Percentiles rank a stretch among this genome's conserved stretches.
These are phyloP conservation scores for Nebria brevicollis DNA, from an alignment of 2,888 invertebrate genomes.

Conservation along the genomic window DNA sequence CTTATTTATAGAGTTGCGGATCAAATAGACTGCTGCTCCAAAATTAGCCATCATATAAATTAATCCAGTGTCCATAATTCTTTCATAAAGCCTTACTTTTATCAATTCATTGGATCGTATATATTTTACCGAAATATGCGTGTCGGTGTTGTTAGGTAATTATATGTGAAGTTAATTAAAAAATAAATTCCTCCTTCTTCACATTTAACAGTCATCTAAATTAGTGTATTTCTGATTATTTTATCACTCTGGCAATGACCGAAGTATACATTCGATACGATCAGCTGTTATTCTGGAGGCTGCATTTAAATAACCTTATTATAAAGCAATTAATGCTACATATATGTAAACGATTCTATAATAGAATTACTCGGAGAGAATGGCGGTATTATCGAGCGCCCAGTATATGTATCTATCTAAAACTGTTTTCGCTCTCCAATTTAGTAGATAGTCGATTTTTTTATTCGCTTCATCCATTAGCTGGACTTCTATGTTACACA, in stretches of 20 bases:
- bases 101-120: neutral
- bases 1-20: too few species aligned
- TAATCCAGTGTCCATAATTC: too few species aligned
- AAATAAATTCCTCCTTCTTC: conserved; percentile 41
- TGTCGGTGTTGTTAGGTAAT: conserved; percentile 4
- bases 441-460: conserved; percentile 15
- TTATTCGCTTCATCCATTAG: conserved; percentile 41
- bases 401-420: neutral
- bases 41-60: too few species aligned
- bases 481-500: conserved; percentile 16
- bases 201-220: conserved; percentile 42
- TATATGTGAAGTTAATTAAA: conserved; percentile 40
- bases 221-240: conserved; percentile 46
- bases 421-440: conserved; percentile 39
- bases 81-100: too few species aligned
- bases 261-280: conserved; percentile 23
- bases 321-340: conserved; percentile 46
- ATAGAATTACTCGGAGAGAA: conserved; percentile 39
- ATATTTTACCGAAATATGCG: conserved; percentile 4
- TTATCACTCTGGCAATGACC: conserved; percentile 22
- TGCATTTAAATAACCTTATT: conserved; percentile 46
- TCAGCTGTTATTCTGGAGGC: conserved; percentile 40
- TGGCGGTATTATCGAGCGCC: conserved; percentile 24
- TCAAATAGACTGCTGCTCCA: too few species aligned
- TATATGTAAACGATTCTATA: conserved; percentile 33